These are phyloP conservation scores for Lepeophtheirus nordmannii DNA, from an alignment of 2,888 invertebrate genomes.

Conservation along the genomic window DNA sequence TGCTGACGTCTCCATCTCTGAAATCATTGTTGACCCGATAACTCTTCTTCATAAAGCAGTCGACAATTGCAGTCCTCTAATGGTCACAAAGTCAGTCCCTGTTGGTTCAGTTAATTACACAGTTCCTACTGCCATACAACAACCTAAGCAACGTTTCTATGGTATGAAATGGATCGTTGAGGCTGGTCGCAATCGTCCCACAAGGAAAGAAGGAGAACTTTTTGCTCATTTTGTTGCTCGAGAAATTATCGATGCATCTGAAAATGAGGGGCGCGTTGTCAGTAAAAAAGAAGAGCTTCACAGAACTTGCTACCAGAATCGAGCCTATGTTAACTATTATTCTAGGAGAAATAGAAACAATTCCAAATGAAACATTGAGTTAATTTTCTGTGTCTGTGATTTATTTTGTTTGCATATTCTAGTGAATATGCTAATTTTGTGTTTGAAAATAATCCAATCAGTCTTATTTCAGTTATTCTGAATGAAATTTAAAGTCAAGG, in stretches of 20 bases:
- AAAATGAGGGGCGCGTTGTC: slow-evolving; percentile 7
- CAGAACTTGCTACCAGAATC: slow-evolving; percentile 19
- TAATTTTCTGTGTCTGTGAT: background rate
- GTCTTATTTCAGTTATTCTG: no score
- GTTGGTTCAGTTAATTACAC: slow-evolving; percentile 9
- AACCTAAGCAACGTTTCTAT: background rate
- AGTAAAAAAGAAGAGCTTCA: slow-evolving; percentile 9
- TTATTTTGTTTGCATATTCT: no score
- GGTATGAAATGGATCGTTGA: slow-evolving; percentile 12
- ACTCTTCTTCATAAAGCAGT: background rate
- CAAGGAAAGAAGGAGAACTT: background rate
- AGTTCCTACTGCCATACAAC: slow-evolving; percentile 7
- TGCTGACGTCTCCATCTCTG: background rate
- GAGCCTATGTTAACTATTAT: slow-evolving; percentile 15
- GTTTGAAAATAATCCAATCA: no score
- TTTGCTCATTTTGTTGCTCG: background rate
- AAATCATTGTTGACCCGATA: background rate
- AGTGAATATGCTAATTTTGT: no score
- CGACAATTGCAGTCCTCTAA: slow-evolving; percentile 4
- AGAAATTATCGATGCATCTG: slow-evolving; percentile 2
- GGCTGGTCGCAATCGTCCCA: slow-evolving; percentile 8
- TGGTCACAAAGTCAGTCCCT: background rate
- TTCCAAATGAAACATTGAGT: background rate
- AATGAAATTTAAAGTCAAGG: no score
- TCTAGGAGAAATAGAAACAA: background rate